These are phyloP conservation scores for Oreochromis tanganicae DNA, from an alignment of 2,113 vertebrate species.

Conservation along the genomic window DNA sequence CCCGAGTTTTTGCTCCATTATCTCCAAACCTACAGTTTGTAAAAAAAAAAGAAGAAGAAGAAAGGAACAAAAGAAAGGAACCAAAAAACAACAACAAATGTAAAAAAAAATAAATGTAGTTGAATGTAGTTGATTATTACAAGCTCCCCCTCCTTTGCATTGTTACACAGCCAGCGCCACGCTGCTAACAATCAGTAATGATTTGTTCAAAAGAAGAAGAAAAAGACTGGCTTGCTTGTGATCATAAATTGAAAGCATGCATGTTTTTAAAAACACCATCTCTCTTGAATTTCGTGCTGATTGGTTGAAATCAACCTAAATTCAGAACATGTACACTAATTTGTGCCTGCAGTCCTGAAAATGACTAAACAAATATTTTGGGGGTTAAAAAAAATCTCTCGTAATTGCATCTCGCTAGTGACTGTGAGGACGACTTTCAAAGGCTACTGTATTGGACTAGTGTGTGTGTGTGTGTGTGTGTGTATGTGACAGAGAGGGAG, in stretches of 20 bases:
- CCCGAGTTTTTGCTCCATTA: neutral
- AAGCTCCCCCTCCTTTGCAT: neutral
- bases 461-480: neutral
- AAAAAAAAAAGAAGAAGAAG: neutral
- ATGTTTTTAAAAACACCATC: neutral
- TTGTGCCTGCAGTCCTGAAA: constrained; percentile 1
- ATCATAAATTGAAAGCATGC: constrained; percentile 14
- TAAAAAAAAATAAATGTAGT: neutral
- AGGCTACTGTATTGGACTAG: constrained; percentile 9
- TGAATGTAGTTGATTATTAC: neutral
- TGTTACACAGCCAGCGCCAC: neutral
- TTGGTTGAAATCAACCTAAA: constrained; percentile 4
- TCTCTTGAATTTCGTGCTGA: neutral
- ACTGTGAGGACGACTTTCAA: constrained; percentile 15
- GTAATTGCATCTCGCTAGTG: constrained; percentile 18
- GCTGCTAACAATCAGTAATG: neutral
- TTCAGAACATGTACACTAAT: neutral
- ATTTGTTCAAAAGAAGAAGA: neutral
- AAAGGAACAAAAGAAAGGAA: neutral
- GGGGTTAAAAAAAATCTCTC: neutral
- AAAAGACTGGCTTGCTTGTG: neutral
- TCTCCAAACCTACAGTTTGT: neutral
- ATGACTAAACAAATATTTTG: constrained; percentile 31
- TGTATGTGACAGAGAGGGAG: neutral
- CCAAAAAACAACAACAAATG: neutral